Evolutionary conservation across 2,113 vertebrate genomes (phyloP).

Genomic region (Muntiacus muntjak): DNA sequence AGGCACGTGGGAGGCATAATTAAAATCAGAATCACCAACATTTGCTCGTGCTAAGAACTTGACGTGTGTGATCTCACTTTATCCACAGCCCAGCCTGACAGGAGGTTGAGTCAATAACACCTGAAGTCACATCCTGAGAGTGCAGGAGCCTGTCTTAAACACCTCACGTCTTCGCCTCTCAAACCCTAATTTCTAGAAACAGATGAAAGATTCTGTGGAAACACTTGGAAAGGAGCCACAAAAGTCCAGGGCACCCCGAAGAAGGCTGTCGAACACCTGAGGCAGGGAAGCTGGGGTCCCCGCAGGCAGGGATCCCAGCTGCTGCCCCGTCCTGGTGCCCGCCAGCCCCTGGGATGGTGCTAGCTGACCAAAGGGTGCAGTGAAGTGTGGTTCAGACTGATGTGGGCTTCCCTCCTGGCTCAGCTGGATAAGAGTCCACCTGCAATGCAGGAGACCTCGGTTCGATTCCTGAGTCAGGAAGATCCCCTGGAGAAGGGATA

Average conservation of each 20-base stretch:
- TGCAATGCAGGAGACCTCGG: not conserved
- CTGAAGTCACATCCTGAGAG: accelerated
- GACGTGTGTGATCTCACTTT: accelerated
- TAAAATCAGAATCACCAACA: not conserved
- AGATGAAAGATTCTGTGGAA: not conserved
- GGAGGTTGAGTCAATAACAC: not conserved
- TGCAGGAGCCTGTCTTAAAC: accelerated
- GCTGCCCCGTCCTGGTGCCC: accelerated
- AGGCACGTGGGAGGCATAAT: not conserved
- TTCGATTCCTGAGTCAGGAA: not conserved
- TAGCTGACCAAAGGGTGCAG: not conserved
- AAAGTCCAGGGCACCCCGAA: accelerated
- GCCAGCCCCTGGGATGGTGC: not conserved
- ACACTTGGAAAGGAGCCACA: not conserved
- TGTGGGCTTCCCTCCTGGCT: not conserved
- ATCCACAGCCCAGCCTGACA: not conserved
- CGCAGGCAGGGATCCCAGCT: accelerated
- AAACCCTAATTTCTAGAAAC: not conserved
- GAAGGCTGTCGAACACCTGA: accelerated
- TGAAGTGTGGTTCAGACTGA: not conserved
- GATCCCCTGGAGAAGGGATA: not conserved
- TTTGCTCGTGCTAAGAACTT: not conserved
- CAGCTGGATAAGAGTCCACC: accelerated
- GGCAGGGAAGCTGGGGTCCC: not conserved
- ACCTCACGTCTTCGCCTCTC: not conserved